Base-by-base conservation (phyloP, 2,888 invertebrate genomes). In the Muscina levida region DNA sequence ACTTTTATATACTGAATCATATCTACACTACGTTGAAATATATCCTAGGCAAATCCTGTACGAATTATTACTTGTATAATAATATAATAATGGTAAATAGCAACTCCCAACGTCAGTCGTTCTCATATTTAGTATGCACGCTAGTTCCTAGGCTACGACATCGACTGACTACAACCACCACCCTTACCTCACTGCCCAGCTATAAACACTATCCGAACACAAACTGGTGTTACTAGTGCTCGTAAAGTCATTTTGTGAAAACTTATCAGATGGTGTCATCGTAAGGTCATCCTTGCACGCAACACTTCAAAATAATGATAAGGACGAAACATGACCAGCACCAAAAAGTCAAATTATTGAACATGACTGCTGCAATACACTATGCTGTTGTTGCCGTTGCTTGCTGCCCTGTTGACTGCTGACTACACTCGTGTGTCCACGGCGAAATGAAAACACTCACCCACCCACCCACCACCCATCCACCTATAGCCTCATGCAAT, bases 231-330 rank as follows among this genome's bases (percentile, higher is more conserved):
- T n/a, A n/a, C n/a, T 42, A 56, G 26, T n/a, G 48, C 81, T 68
- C 72, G 74, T 74, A 62, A 3, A 74, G 13, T 24, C 62, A 48
- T 77, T 81, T 73, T 22, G 67, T 59, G 65, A 53, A 26, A 80
- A 83, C 77, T 83, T 84, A 84, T 85, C 84, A 74, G 71, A 85
- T 85, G 83, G 85, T 88, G 88, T 88, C 88, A 88, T 88, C 88
- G 84, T 86, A 87, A 88, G 88, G 88, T 87, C 88, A 88, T 88
- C 88, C 84, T 70, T 72, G 79, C 84, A 84, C 83, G 83, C 83
- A 71, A 84, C n/a, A n/a, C n/a, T n/a, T 66, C 37, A 37, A 15
- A 15, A 31, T 26, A 65, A 31, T n/a, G 13, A n/a, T 8, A 15
- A 44, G 59, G 56, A 62, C 22, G 17, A 15, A 53, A 37, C 6